Evolutionary conservation across 2,113 vertebrate species (phyloP), one percentile per base, ranked within the genome.

Genomic region (Notarius lentiginosus): DNA sequence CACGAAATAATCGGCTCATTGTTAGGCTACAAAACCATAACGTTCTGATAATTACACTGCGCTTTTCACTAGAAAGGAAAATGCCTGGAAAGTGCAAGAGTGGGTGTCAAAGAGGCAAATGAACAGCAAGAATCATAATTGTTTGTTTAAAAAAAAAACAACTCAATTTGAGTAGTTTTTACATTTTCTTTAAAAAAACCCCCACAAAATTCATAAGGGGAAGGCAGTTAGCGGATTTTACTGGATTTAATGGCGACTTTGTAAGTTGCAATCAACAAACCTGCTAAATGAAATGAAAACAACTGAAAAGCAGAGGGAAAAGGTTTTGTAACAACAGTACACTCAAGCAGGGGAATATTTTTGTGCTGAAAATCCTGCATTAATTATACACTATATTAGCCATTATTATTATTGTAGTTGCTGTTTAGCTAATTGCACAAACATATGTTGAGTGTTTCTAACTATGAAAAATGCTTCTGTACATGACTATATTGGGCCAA

Each of bases 1-100:
- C 27, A 41, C 30, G 4, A 6, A 61, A 61, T 41, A 41, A 84
- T 12, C 72, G 82, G 1, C 27, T 84, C 65, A n/a, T 34, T 24
- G 82, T 84, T 58, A 34, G 72, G 22, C 65, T 27, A 34, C 53
- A 72, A 34, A 84, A 72, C n/a, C 82, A 56, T 58, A 70, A 72
- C 51, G 10, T 65, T 83, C n/a, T 55, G 65, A 53, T 53, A 70
- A 83, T 83, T 83, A 83, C 65, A 20, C 49, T 12, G 15, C 5
- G 20, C 63, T 55, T 53, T 30, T 55, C n/a, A 34, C 70, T 83
- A 55, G n/a, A 20, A 83, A 30, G n/a, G 65, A 83, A 83, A 68
- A 53, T 55, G 22, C 70, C 70, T 27, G 47, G 41, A 27, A 55
- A 68, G 63, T 9, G 41, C 30, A 47, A 47, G 60, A 82, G 24